Base-by-base conservation (phyloP, 2,113 vertebrate genomes). In the Poeciliopsis prolifica region DNA sequence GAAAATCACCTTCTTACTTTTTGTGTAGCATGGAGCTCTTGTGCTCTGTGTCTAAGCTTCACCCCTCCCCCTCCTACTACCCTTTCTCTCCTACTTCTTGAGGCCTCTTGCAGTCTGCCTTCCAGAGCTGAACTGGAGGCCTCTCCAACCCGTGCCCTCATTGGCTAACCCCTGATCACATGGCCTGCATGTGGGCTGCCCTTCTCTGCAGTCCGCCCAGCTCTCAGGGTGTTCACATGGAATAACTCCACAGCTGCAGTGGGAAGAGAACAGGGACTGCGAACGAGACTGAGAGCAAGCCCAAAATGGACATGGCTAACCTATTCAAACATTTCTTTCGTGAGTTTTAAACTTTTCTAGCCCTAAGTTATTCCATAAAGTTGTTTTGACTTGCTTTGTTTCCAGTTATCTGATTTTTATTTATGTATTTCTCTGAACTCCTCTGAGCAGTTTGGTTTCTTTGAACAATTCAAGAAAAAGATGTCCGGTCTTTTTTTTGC, bases 221-320 rank as follows among this genome's bases (percentile, higher is more conserved):
- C 76, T 93, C 83, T 83, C 84, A 92, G 91, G 89, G 87, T 92
- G 86, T 94, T 95, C 92, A 90, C 89, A 92, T 91, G 93, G 91
- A 95, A 94, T 94, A 94, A 90, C 92, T 90, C 91, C 88, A 87
- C 93, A 93, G 90, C 93, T 91, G 89, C 93, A 92, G 91, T 93
- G 90, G 93, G 91, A 89, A 93, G 86, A 86, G 91, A 85, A 88
- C 89, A 80, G 91, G 89, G 91, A 89, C 78, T 86, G 85, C 90
- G 86, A 89, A 89, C 74, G 61, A 85, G 68, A 72, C 75, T 82
- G 89, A 40, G 88, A 69, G 91, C 91, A 77, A 94, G 83, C 91
- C 92, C 91, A 94, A 92, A 93, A 96, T 96, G 96, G 94, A 96
- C 94, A 96, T 95, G 95, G 91, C 95, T 93, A 95, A 95, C 88